These are phyloP conservation scores for Ephialtes manifestator DNA, from an alignment of 2,888 invertebrate species.

Conservation along the genomic window DNA sequence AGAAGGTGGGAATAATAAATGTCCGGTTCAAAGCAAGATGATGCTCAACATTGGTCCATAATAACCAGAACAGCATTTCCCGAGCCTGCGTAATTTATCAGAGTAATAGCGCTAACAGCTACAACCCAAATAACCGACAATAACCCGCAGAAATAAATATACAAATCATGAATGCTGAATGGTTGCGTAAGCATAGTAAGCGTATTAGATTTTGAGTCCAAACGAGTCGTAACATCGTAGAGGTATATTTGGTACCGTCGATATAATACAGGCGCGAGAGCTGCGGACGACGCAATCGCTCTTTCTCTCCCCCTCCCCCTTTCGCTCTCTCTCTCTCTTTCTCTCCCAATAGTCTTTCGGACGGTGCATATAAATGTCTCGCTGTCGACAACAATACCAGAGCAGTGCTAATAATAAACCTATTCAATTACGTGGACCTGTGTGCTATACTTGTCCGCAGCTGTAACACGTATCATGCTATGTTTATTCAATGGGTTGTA, in stretches of 20 bases:
- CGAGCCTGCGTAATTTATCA: neutral
- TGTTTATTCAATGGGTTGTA: slow-evolving; percentile 20
- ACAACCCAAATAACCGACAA: neutral
- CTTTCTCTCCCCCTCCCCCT: neutral
- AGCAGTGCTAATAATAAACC: slow-evolving; percentile 28
- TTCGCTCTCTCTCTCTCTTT: neutral
- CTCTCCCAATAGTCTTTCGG: neutral
- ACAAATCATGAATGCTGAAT: slow-evolving; percentile 4
- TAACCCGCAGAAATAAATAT: neutral
- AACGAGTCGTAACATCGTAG: slow-evolving; percentile 8
- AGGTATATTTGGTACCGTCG: slow-evolving; percentile 2
- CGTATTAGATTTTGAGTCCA: neutral
- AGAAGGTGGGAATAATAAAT: no score
- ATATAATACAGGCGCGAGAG: neutral
- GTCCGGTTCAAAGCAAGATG: no score
- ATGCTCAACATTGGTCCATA: no score
- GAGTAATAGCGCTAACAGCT: neutral
- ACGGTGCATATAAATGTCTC: slow-evolving; percentile 33
- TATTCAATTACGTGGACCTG: slow-evolving; percentile 36
- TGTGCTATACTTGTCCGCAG: slow-evolving; percentile 18
- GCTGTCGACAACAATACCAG: slow-evolving; percentile 32
- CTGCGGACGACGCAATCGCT: neutral
- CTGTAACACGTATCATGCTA: neutral
- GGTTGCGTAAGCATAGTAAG: slow-evolving; percentile 20
- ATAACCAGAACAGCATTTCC: neutral